phyloP scores from a whole-genome alignment of 2,113 vertebrate species.

The Tachysurus fulvidraco region DNA sequence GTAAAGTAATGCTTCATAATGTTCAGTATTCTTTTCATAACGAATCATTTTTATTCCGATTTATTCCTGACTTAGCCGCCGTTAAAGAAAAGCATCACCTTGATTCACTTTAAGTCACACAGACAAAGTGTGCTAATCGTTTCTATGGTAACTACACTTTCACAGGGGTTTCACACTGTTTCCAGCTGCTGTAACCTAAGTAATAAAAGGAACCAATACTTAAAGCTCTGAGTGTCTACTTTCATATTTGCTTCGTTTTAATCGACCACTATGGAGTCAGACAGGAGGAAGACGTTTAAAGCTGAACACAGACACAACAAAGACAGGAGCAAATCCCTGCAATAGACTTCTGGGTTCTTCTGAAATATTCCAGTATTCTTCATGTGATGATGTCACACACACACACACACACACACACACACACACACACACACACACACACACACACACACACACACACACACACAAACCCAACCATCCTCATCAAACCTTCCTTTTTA shows the following conservation, averaged over 20 bases:
- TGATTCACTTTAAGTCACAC: background rate
- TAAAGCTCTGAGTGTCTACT: no score
- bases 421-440: background rate
- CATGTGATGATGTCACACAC: background rate
- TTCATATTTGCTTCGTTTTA: no score
- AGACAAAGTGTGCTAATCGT: background rate
- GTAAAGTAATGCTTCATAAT: slow-evolving; percentile 22
- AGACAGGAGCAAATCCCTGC: no score
- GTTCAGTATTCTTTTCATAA: slow-evolving; percentile 4
- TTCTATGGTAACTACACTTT: background rate
- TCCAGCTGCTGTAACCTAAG: background rate
- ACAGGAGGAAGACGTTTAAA: no score
- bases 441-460: background rate
- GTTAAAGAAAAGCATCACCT: background rate
- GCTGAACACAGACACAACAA: no score
- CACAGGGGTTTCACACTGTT: no score
- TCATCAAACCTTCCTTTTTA: slow-evolving; percentile 64
- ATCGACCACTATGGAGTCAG: no score
- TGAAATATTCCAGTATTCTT: background rate
- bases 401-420: background rate
- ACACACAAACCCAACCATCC: slow-evolving; percentile 37
- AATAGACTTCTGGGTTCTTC: background rate
- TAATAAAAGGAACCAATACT: background rate
- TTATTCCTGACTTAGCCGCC: background rate
- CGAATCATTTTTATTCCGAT: background rate